These are phyloP conservation scores for Uropetala carovei DNA, from an alignment of 2,888 invertebrate species.

Conservation along the genomic window DNA sequence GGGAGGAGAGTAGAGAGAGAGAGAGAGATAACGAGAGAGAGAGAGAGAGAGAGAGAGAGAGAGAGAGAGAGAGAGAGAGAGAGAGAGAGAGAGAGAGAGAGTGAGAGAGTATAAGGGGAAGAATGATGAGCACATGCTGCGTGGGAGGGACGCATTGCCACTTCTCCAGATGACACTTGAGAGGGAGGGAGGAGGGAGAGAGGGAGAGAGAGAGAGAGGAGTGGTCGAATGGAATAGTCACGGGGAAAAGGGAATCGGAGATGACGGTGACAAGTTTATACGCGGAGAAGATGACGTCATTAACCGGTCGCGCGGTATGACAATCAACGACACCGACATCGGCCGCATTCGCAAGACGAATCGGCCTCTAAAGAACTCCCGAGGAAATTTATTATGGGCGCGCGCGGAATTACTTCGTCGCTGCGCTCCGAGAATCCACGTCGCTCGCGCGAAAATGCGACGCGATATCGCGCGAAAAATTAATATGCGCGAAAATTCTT, in stretches of 20 bases:
- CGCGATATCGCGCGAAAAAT: no score
- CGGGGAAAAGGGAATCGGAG: conserved; percentile 18
- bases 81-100: no score
- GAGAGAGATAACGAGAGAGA: no score
- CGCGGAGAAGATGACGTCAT: conserved; percentile 8
- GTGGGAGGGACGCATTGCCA: no score
- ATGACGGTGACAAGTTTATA: conserved; percentile 35
- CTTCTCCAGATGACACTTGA: no score
- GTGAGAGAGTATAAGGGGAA: no score
- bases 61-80: no score
- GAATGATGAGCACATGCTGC: no score
- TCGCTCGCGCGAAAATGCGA: background rate
- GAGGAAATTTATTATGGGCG: background rate
- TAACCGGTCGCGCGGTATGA: conserved; percentile 28
- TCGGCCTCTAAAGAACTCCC: background rate
- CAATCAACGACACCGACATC: conserved; percentile 4
- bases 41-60: no score
- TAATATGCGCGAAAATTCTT: no score
- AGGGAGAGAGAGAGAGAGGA: background rate
- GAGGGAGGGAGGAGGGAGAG: background rate
- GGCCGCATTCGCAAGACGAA: background rate
- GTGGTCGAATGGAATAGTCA: background rate
- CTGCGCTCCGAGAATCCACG: background rate
- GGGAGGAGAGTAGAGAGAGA: no score
- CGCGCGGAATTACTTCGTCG: background rate